Percentiles rank a stretch among this genome's conserved stretches.
Evolutionary conservation across 2,113 vertebrate species (phyloP).

Genomic region (Ascaphus truei): DNA sequence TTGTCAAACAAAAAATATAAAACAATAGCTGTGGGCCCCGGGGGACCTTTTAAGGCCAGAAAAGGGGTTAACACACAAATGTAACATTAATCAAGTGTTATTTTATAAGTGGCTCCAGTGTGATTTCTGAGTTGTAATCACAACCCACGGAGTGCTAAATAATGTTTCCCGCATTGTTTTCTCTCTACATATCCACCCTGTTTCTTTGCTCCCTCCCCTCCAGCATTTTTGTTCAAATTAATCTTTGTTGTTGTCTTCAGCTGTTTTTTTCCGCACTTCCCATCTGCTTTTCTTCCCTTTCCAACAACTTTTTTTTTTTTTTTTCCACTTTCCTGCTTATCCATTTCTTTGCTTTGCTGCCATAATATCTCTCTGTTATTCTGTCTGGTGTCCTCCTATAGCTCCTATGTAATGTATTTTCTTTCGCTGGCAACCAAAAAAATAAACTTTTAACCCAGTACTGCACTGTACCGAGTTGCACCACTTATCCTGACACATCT

Average conservation of each 20-base stretch:
- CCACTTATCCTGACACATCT: no score
- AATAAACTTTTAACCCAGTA: slow-evolving; percentile 39
- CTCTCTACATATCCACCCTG: slow-evolving; percentile 3
- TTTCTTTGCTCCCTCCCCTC: slow-evolving; percentile 8
- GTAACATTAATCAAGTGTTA: no score
- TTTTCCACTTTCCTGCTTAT: slow-evolving; percentile 7
- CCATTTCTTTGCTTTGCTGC: neutral
- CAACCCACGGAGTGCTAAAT: slow-evolving; percentile 43
- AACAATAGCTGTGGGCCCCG: no score
- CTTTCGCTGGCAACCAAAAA: neutral
- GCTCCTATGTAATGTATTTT: slow-evolving; percentile 48
- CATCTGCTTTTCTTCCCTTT: slow-evolving; percentile 26
- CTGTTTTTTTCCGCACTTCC: slow-evolving; percentile 25
- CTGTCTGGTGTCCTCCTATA: slow-evolving; percentile 37
- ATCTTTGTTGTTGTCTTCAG: slow-evolving; percentile 24
- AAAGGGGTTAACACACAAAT: no score
- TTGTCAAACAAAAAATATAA: no score
- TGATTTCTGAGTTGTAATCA: slow-evolving; percentile 20
- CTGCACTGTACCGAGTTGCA: no score
- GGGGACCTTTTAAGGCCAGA: no score
- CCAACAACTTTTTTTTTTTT: slow-evolving; percentile 19
- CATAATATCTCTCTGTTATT: slow-evolving; percentile 26
- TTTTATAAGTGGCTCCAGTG: neutral
- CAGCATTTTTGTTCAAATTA: neutral
- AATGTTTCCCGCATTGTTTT: neutral